phyloP scores from a whole-genome alignment of 2,888 invertebrate genomes.

The Chymomyza caudatula region DNA sequence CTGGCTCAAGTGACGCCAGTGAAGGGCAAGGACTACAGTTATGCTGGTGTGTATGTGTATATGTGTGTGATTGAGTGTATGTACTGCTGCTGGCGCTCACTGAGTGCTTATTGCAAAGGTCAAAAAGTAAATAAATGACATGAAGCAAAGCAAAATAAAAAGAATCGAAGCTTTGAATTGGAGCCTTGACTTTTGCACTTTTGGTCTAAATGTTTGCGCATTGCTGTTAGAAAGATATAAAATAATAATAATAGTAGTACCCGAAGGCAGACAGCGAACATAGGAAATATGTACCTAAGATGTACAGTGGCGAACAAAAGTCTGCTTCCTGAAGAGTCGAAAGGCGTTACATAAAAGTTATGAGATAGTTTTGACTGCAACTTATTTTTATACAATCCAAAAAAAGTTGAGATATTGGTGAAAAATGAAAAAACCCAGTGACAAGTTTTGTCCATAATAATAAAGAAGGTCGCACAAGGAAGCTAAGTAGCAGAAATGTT shows the following conservation, averaged over 20 bases:
- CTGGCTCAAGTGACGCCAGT: not conserved
- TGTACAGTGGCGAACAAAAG: not conserved
- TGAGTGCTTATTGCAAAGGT: slow-evolving; percentile 49
- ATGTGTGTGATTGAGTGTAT: slow-evolving; percentile 16
- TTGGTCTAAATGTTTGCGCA: slow-evolving; percentile 45
- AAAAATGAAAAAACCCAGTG: too few species aligned
- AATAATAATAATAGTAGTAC: not conserved
- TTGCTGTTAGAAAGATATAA: slow-evolving; percentile 7
- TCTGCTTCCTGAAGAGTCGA: too few species aligned
- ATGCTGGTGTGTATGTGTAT: slow-evolving; percentile 26
- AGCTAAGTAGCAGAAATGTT: too few species aligned
- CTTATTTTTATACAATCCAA: too few species aligned
- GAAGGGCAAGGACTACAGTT: slow-evolving; percentile 16
- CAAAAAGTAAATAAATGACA: slow-evolving; percentile 33
- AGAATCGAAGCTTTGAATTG: slow-evolving; percentile 13
- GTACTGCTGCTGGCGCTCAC: slow-evolving; percentile 28
- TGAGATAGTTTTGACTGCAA: too few species aligned
- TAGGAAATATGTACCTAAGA: not conserved
- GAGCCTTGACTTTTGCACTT: slow-evolving; percentile 72
- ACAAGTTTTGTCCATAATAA: too few species aligned
- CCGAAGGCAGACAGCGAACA: slow-evolving; percentile 6
- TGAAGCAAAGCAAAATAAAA: slow-evolving; percentile 28
- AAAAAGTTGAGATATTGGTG: too few species aligned
- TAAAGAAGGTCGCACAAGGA: too few species aligned
- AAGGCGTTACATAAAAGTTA: too few species aligned